A percentile compares a stretch with the other conserved stretches of the same genome.
phyloP scores from a whole-genome alignment of 2,888 invertebrate genomes.

The Clitarchus hookeri region DNA sequence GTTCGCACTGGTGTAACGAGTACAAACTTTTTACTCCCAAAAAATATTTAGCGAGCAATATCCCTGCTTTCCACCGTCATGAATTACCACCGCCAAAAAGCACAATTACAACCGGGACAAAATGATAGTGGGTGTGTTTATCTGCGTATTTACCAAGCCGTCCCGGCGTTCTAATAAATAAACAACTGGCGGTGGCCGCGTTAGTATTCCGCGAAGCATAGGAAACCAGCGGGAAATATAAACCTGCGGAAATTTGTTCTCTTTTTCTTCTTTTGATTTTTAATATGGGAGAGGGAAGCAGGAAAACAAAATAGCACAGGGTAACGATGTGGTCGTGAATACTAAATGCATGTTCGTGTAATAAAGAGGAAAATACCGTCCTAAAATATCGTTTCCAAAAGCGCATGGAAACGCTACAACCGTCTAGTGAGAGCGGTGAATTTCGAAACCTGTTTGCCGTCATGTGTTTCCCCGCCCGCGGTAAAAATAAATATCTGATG shows the following conservation, averaged over 20 bases:
- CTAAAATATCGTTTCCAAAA: not conserved
- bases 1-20: too few relatives aligned
- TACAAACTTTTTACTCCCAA: too few relatives aligned
- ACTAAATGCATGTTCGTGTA: not conserved
- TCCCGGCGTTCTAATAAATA: not conserved
- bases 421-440: too few relatives aligned
- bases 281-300: not conserved
- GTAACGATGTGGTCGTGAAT: constrained; percentile 2
- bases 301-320: not conserved
- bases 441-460: too few relatives aligned
- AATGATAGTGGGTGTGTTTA: constrained; percentile 5
- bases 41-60: too few relatives aligned
- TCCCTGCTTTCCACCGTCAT: too few relatives aligned
- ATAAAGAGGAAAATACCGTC: not conserved
- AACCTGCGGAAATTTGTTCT: not conserved
- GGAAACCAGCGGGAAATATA: not conserved
- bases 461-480: too few relatives aligned
- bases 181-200: not conserved
- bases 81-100: not conserved
- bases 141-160: not conserved
- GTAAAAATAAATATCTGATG: too few relatives aligned
- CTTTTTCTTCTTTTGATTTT: not conserved
- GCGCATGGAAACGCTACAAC: too few relatives aligned
- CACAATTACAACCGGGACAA: not conserved
- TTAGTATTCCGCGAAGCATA: not conserved